Evolutionary conservation across 1,140 invertebrate genomes (phyloP), one percentile per base, ranked within the genome.

Genomic region (Kradibia gibbosae): DNA sequence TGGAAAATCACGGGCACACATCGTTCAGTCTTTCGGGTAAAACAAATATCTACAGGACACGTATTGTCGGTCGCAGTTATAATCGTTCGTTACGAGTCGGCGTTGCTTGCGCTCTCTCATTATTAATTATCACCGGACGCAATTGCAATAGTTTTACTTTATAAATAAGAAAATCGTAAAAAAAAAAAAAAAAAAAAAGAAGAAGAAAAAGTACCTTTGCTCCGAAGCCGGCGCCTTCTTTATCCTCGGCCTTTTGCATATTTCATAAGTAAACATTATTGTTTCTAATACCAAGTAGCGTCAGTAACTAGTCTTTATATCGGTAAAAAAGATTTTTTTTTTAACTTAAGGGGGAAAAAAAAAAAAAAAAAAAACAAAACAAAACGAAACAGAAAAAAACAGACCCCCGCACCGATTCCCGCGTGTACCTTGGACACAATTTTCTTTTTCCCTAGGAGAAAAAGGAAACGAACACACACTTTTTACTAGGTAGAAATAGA

Each of bases 1-100:
- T 70, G 80, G 72, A 73, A 79, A 74, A 62, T 77, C 62, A 86
- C 77, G 80, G 74, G 85, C 83, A 85, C 62, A 85, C 79, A 86
- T 85, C 82, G 83, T 88, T 89, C 85, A 89, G 86, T 87, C 87
- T 89, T 89, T 84, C 85, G 85, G 89, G 86, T 87, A 85, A 89
- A 88, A 88, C 83, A 86, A n/a, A 85, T 87, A 89, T 88, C 85
- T 89, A 89, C 87, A 89, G 82, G 84, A 86, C 86, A 85, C 86
- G 85, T 87, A 88, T 89, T 88, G 86, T 89, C 86, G 87, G 84
- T 88, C 86, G 84, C 84, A 88, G 85, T 87, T 85, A 85, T 86
- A 86, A 85, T 85, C 75, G 73, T 78, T 78, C 80, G 67, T 81
- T 62, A 25, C n/a, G 34, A 81, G 67, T 82, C 53, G 71, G 72